A percentile compares a stretch with the other conserved stretches of the same genome.
phyloP scores from a whole-genome alignment of 1,140 invertebrate genomes.

The Pogonomyrmex barbatus region DNA sequence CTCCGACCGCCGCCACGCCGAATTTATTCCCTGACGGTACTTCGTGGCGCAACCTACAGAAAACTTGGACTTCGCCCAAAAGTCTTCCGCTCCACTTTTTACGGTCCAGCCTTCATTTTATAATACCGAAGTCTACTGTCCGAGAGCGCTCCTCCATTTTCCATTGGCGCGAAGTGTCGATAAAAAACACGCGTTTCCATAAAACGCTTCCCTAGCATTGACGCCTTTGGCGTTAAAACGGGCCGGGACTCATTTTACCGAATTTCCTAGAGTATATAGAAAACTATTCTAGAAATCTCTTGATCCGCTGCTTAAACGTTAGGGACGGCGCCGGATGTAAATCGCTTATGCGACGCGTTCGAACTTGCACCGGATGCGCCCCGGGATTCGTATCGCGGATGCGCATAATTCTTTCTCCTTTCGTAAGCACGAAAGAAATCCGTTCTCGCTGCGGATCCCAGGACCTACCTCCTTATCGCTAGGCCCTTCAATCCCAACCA shows the following conservation, averaged over 20 bases:
- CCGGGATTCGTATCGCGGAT: conserved; percentile 35
- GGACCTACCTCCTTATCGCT: not conserved
- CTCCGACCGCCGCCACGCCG: conserved; percentile 21
- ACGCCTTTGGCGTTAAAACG: not conserved
- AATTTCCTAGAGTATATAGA: not conserved
- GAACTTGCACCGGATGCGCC: conserved; percentile 31
- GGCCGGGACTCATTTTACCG: conserved; percentile 16
- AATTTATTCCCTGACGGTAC: conserved; percentile 54
- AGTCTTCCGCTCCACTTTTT: conserved; percentile 60
- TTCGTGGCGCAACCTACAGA: conserved; percentile 35
- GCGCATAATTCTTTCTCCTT: conserved; percentile 53
- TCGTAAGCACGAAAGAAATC: conserved; percentile 44
- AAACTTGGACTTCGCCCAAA: conserved; percentile 54
- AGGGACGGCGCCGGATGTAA: not conserved
- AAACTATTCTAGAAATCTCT: conserved; percentile 6
- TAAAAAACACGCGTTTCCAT: conserved; percentile 62
- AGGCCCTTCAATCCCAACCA: conserved; percentile 38
- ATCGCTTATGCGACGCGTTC: conserved; percentile 44
- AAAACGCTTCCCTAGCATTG: conserved; percentile 42
- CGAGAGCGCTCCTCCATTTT: conserved; percentile 48
- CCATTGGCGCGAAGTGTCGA: conserved; percentile 49
- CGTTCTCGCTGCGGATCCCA: conserved; percentile 24
- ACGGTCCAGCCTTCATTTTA: conserved; percentile 58
- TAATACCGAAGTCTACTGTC: conserved; percentile 58
- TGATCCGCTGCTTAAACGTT: not conserved